Conservation (phyloP, 2,113 vertebrate species). For the Nothocercus julius region DNA sequence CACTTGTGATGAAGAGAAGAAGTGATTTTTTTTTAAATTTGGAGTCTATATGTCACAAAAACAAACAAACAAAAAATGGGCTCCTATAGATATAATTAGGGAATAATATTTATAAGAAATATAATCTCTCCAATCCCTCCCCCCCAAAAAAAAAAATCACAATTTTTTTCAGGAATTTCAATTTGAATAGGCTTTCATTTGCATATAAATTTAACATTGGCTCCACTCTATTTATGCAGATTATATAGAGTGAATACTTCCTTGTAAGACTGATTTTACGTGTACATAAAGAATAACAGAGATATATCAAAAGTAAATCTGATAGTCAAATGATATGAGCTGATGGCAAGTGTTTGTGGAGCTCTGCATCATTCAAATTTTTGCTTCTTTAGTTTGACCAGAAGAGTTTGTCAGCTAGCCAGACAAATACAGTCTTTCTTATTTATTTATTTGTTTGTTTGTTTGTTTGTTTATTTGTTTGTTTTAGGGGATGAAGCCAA, state of each 20-base stretch:
- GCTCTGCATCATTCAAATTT: accelerated
- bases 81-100: not conserved
- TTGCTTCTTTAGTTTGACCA: not conserved
- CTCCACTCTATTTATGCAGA: not conserved
- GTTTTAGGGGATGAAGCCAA: not conserved
- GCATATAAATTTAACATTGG: not conserved
- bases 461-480: no score
- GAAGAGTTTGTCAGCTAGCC: not conserved
- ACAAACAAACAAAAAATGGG: no score
- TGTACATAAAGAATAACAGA: not conserved
- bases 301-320: not conserved
- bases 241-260: not conserved
- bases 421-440: not conserved
- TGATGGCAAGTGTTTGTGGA: not conserved
- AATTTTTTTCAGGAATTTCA: not conserved
- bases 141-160: not conserved
- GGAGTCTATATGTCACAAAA: not conserved
- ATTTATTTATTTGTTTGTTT: not conserved
- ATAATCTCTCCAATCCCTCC: not conserved
- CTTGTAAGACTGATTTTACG: not conserved
- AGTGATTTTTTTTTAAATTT: not conserved
- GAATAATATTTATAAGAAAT: not conserved
- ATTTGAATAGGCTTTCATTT: not conserved
- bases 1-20: not conserved
- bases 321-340: not conserved